Conservation (phyloP, 1,140 invertebrate species). For the Charaxes varanes region DNA sequence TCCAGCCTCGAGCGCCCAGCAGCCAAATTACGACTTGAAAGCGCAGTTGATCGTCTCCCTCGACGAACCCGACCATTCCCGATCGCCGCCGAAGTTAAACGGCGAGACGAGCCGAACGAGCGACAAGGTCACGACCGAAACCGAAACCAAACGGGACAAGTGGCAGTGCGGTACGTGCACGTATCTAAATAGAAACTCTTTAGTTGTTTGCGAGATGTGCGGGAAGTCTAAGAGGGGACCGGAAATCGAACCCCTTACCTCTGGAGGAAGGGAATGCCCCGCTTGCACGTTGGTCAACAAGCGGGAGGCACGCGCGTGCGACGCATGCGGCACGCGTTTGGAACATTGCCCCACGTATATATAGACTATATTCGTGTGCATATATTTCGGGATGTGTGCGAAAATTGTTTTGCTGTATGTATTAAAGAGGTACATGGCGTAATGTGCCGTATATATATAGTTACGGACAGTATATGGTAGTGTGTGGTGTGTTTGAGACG, state of each 20-base stretch:
- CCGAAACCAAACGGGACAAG: conserved; percentile 32
- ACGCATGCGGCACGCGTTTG: conserved; percentile 80
- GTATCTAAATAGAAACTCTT: conserved; percentile 76
- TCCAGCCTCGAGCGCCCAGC: conserved; percentile 31
- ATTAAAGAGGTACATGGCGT: too few relatives aligned
- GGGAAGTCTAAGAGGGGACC: conserved; percentile 77
- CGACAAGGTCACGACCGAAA: conserved; percentile 17
- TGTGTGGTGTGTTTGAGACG: too few relatives aligned
- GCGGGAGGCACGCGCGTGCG: conserved; percentile 78
- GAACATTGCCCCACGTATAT: conserved; percentile 87
- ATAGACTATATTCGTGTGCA: too few relatives aligned
- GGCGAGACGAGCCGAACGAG: conserved; percentile 28
- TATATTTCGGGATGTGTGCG: too few relatives aligned
- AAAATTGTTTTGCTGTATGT: too few relatives aligned
- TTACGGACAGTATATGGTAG: too few relatives aligned
- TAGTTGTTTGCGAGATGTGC: conserved; percentile 86
- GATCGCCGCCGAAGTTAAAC: conserved; percentile 36
- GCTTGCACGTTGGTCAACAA: conserved; percentile 88
- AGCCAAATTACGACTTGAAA: conserved; percentile 49
- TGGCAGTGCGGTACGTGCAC: conserved; percentile 86
- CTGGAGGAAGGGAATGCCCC: conserved; percentile 84
- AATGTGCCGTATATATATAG: too few relatives aligned
- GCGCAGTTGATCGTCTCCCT: conserved; percentile 57
- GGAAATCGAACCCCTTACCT: conserved; percentile 79
- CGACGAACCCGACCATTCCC: conserved; percentile 45